These are phyloP conservation scores for Apoda limacodes DNA, from an alignment of 2,888 invertebrate genomes.

Conservation along the genomic window DNA sequence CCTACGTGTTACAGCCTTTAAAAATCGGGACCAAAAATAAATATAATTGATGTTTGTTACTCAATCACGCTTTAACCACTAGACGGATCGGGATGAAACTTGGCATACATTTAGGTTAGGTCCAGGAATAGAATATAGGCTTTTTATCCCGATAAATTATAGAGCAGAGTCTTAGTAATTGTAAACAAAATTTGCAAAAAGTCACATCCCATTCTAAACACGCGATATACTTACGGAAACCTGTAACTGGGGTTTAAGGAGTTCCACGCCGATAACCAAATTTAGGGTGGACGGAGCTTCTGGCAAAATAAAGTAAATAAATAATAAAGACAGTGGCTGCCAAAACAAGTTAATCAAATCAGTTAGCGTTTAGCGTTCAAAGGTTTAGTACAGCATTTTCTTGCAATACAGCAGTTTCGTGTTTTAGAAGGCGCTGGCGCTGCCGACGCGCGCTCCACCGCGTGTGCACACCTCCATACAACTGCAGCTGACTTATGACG, in stretches of 20 bases:
- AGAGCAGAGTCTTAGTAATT: not conserved
- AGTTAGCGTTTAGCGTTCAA: not conserved
- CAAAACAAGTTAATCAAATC: conserved; percentile 6
- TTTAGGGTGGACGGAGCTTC: too few relatives aligned
- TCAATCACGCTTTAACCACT: too few relatives aligned
- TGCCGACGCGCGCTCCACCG: conserved; percentile 27
- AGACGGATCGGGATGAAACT: too few relatives aligned
- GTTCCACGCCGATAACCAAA: too few relatives aligned
- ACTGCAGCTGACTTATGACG: conserved; percentile 27
- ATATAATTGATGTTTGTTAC: too few relatives aligned
- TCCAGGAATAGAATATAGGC: too few relatives aligned
- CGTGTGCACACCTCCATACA: conserved; percentile 21
- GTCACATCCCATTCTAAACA: not conserved
- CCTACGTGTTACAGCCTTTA: too few relatives aligned
- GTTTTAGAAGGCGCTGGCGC: conserved; percentile 50
- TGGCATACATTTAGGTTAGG: too few relatives aligned
- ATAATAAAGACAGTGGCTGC: conserved; percentile 7
- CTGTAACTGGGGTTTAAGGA: not conserved
- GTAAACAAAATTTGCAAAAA: not conserved
- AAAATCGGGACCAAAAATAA: too few relatives aligned
- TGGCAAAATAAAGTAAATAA: too few relatives aligned
- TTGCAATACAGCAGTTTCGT: conserved; percentile 10
- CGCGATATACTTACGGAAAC: not conserved
- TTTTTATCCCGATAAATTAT: too few relatives aligned
- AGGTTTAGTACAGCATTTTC: not conserved